Evolutionary conservation across 1,140 invertebrate genomes (phyloP).

Genomic region (Heliconius congener): DNA sequence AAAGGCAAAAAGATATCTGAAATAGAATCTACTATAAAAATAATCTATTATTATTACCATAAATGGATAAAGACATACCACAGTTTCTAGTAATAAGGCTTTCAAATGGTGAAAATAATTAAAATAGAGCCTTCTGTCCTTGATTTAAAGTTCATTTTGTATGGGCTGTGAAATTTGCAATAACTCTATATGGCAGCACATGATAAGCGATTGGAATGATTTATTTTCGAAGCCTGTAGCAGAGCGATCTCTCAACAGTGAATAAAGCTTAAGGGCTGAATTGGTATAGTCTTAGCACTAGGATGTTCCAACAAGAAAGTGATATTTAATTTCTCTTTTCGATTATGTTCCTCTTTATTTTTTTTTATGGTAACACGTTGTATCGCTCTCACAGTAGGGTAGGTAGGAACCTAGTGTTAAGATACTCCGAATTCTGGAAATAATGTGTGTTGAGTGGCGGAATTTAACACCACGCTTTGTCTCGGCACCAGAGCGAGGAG

Average conservation of each 20-base stretch:
- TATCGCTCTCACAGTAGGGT: too few species aligned
- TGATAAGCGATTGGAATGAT: not conserved
- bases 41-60: not conserved
- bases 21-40: not conserved
- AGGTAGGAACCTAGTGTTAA: too few species aligned
- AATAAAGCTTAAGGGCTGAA: not conserved
- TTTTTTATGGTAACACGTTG: too few species aligned
- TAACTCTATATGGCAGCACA: conserved; percentile 3
- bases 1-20: conserved; percentile 2
- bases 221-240: conserved; percentile 2
- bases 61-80: not conserved
- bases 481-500: too few species aligned
- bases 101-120: not conserved
- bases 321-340: too few species aligned
- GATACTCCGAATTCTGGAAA: too few species aligned
- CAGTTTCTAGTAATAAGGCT: not conserved
- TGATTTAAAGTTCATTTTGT: not conserved
- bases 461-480: too few species aligned
- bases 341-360: too few species aligned
- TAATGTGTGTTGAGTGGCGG: too few species aligned
- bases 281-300: not conserved
- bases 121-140: too few species aligned
- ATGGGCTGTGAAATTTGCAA: not conserved
- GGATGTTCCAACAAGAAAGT: too few species aligned
- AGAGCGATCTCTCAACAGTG: not conserved